Evolutionary conservation across 2,113 vertebrate species (phyloP).

Genomic region (Lophius piscatorius): DNA sequence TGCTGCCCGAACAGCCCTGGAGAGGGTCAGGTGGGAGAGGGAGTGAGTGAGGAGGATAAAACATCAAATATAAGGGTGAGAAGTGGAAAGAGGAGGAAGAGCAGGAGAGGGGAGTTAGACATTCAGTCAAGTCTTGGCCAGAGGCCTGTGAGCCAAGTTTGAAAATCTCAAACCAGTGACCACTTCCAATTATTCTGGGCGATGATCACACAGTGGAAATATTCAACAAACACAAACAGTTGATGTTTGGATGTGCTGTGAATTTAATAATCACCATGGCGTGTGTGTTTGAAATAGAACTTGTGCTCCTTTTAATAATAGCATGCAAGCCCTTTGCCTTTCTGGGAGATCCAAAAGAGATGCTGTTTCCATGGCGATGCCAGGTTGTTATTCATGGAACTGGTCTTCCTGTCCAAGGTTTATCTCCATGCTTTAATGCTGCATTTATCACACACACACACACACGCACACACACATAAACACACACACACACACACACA

Average conservation of each 20-base stretch:
- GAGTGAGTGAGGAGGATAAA: background rate
- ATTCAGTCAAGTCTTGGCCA: slow-evolving; percentile 9
- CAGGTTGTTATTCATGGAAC: slow-evolving; percentile 73
- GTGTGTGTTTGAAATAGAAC: background rate
- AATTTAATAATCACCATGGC: slow-evolving; percentile 28
- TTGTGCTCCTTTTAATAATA: slow-evolving; percentile 58
- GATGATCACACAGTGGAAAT: slow-evolving; percentile 45
- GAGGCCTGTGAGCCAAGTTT: slow-evolving; percentile 22
- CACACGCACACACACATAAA: too few species aligned
- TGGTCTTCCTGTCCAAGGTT: slow-evolving; percentile 68
- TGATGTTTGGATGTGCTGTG: slow-evolving; percentile 23
- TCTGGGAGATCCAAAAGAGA: slow-evolving; percentile 50
- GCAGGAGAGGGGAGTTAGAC: background rate
- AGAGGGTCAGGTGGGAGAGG: background rate
- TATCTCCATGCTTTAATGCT: slow-evolving; percentile 63
- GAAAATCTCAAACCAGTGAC: slow-evolving; percentile 18
- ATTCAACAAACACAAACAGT: slow-evolving; percentile 38
- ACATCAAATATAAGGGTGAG: background rate
- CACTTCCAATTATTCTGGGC: slow-evolving; percentile 28
- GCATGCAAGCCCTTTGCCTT: slow-evolving; percentile 30
- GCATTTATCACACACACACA: slow-evolving; percentile 53
- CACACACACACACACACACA: slow-evolving; percentile 10
- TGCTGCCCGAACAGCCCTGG: slow-evolving; percentile 89
- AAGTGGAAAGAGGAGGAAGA: background rate
- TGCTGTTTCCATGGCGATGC: slow-evolving; percentile 75